Evolutionary conservation across 1,140 invertebrate genomes (phyloP).

Genomic region (Drosophila insularis): DNA sequence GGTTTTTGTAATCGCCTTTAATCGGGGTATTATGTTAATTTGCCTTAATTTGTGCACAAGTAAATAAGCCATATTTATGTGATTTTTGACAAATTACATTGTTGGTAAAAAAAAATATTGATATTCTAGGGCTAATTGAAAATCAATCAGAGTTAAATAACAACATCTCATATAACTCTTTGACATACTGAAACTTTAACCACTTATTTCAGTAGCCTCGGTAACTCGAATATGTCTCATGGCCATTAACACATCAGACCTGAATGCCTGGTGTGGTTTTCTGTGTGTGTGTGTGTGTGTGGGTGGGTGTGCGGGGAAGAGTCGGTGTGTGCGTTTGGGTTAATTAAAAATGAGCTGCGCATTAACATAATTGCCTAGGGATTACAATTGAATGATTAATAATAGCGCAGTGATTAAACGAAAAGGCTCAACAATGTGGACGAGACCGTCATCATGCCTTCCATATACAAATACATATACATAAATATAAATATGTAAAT

Average conservation of each 20-base stretch:
- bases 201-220: neutral
- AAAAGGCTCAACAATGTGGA: slow-evolving; percentile 34
- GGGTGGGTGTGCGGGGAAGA: slow-evolving; percentile 3
- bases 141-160: slow-evolving; percentile 1
- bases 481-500: neutral
- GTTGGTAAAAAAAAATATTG: neutral
- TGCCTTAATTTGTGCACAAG: neutral
- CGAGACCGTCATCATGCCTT: slow-evolving; percentile 38
- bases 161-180: neutral
- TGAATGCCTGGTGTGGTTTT: slow-evolving; percentile 37
- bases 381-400: slow-evolving; percentile 69
- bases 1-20: neutral
- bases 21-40: slow-evolving; percentile 19
- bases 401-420: slow-evolving; percentile 62
- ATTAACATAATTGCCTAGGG: slow-evolving; percentile 65
- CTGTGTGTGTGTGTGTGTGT: slow-evolving; percentile 13
- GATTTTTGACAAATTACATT: neutral
- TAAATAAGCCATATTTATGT: neutral
- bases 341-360: slow-evolving; percentile 66
- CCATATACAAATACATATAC: neutral
- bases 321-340: slow-evolving; percentile 31
- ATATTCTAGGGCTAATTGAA: slow-evolving; percentile 8
- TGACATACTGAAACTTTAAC: slow-evolving; percentile 13
- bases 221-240: slow-evolving; percentile 2
- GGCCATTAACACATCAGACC: slow-evolving; percentile 49